Evolutionary conservation across 1,140 invertebrate species (phyloP), one percentile per base, ranked within the genome.

Genomic region (Contarinia nasturtii): DNA sequence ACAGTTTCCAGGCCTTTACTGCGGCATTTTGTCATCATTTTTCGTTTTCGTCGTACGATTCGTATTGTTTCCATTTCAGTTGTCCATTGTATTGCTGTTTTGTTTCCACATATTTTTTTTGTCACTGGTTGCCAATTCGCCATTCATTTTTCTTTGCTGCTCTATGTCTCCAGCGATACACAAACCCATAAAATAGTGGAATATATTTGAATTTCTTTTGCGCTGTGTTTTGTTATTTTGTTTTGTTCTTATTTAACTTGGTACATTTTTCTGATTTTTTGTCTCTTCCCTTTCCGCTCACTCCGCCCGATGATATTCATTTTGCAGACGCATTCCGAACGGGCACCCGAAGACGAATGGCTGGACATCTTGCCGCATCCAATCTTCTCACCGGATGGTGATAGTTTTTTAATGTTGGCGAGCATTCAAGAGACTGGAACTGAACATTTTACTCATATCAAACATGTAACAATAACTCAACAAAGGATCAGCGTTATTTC

Each of bases 381-480:
- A 12, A 66, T 90, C 14, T 91, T 89, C 64, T 77, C 83, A 0
- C 74, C 77, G 18, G 80, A 86, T 57, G 85, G 85, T 2, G 78
- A 82, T 57, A 82, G 79, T 49, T 93, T 91, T 64, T 73, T 93
- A 44, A 67, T 89, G 45, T 72, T 89, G 38, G 77, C 86, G 1
- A 76, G 83, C 17, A 77, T 89, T 19, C 80, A 84, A 55, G 85
- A 92, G 57, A 84, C 79, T 10, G 77, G 74, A 7, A 73, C 75
- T 38, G 84, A 88, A 55, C 79, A 81, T 57, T 91, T 81, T 65
- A 86, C 83, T 22, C 87, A 93, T 66, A 86, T 93, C 56, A 89
- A 87, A 54, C 82, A 88, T 58, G 73, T 87, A 19, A 85, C 82
- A 36, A 74, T 84, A 34, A 73, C 76, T n/a, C 78, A 86, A 56